Evolutionary conservation across 1,140 invertebrate genomes (phyloP).

Genomic region (Pomacea maculata): DNA sequence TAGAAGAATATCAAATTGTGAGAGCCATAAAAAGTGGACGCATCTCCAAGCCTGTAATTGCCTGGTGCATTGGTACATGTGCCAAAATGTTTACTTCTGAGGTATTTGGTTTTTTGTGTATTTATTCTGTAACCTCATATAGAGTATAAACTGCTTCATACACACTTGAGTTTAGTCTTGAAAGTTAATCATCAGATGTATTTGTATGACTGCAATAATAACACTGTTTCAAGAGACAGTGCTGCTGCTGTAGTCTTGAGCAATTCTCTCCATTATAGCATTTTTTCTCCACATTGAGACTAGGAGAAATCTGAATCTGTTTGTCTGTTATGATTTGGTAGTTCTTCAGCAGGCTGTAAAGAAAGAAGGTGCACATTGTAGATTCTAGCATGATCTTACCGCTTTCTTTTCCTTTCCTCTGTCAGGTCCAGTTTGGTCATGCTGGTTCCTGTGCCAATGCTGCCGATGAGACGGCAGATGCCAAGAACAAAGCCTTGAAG

Average conservation of each 20-base stretch:
- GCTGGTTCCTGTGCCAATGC: slow-evolving; percentile 98
- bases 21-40: slow-evolving; percentile 81
- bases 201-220: too few species aligned
- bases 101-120: slow-evolving; percentile 34
- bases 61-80: slow-evolving; percentile 98
- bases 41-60: slow-evolving; percentile 94
- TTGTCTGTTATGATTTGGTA: background rate
- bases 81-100: slow-evolving; percentile 91
- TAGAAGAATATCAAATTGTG: slow-evolving; percentile 98
- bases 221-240: too few species aligned
- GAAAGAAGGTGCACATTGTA: background rate
- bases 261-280: too few species aligned
- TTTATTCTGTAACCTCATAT: too few species aligned
- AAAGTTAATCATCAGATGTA: too few species aligned
- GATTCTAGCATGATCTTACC: background rate
- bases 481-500: slow-evolving; percentile 89
- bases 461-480: slow-evolving; percentile 90
- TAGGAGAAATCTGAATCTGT: too few species aligned
- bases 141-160: too few species aligned
- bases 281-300: too few species aligned
- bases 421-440: slow-evolving; percentile 96
- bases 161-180: too few species aligned
- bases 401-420: background rate
- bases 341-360: background rate
- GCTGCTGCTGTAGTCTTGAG: too few species aligned